These are phyloP conservation scores for Hyperopisus bebe DNA, from an alignment of 2,113 vertebrate species.

Conservation along the genomic window DNA sequence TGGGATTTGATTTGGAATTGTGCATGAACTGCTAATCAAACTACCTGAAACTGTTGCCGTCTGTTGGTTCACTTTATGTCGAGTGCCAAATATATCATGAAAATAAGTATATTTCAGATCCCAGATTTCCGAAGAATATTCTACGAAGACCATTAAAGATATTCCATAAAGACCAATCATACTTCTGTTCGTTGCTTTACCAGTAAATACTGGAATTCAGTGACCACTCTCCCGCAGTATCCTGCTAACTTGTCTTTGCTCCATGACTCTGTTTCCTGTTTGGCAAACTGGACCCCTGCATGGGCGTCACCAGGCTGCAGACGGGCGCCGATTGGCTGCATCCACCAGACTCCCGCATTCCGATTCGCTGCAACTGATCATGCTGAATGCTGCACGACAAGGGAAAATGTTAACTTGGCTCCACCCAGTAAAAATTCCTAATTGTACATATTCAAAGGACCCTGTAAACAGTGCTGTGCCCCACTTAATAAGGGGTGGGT, in stretches of 20 bases:
- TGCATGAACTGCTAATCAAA: slow-evolving; percentile 11
- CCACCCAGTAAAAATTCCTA: not conserved
- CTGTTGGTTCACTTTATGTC: not conserved
- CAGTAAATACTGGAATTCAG: not conserved
- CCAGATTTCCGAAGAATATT: not conserved
- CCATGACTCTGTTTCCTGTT: not conserved
- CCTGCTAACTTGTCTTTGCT: not conserved
- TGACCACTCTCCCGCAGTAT: not conserved
- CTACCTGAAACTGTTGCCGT: not conserved
- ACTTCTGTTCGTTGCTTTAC: not conserved
- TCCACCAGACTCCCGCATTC: not conserved
- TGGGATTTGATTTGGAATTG: slow-evolving; percentile 12
- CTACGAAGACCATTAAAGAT: not conserved
- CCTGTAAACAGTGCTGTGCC: not conserved
- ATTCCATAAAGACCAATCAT: not conserved
- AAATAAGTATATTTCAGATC: not conserved
- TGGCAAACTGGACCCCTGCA: not conserved
- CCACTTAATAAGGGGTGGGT: not conserved
- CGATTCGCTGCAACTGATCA: not conserved
- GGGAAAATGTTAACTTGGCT: not conserved
- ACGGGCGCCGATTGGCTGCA: not conserved
- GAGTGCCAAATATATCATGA: not conserved
- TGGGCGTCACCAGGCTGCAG: not conserved
- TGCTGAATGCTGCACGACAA: not conserved
- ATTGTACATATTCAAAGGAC: not conserved